phyloP scores from a whole-genome alignment of 2,113 vertebrate species.

The Catharus bicknelli region DNA sequence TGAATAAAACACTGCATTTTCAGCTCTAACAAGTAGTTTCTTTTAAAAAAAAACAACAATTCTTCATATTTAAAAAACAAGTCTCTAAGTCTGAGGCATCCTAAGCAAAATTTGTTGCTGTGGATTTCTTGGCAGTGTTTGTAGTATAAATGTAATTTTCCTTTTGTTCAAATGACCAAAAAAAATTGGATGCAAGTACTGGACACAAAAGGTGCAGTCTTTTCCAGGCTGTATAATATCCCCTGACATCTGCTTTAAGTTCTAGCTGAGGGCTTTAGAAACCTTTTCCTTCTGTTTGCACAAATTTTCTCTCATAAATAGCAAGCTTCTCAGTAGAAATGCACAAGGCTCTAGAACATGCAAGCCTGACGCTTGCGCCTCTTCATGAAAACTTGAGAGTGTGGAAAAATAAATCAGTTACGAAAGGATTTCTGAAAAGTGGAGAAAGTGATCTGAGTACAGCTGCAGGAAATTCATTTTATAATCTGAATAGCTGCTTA shows the following conservation, averaged over 20 bases:
- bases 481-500: slow-evolving; percentile 50
- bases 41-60: background rate
- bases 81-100: background rate
- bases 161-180: background rate
- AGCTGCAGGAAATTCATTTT: slow-evolving; percentile 61
- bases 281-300: background rate
- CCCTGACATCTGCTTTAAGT: background rate
- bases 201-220: background rate
- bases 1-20: background rate
- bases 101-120: background rate
- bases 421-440: slow-evolving; percentile 43
- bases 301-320: background rate
- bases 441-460: slow-evolving; percentile 46
- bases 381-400: background rate
- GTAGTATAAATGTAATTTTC: background rate
- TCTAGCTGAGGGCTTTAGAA: background rate
- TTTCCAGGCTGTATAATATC: background rate
- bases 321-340: background rate
- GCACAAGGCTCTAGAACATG: background rate
- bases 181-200: background rate
- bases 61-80: background rate
- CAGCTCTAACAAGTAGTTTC: background rate
- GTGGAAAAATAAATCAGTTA: slow-evolving; percentile 21
- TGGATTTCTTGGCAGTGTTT: background rate
- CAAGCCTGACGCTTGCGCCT: background rate